Conservation (phyloP, 2,888 invertebrate species). For the Callyntrura sp. region DNA sequence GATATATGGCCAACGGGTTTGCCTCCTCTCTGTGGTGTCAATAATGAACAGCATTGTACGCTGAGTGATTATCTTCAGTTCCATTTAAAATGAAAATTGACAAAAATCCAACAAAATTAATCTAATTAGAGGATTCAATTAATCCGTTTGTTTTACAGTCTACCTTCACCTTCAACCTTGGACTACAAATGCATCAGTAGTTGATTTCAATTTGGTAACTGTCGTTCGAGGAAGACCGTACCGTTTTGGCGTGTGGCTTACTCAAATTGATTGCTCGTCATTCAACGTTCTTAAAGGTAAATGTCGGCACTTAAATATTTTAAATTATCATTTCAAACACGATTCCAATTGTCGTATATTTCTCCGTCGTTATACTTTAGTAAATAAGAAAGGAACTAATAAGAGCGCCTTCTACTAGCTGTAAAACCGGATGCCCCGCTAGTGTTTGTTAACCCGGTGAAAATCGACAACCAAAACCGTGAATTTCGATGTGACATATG, state of each 20-base stretch:
- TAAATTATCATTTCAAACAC: too few relatives aligned
- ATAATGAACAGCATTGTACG: constrained; percentile 83
- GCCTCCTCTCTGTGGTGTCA: constrained; percentile 83
- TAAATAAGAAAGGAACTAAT: too few relatives aligned
- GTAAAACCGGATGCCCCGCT: too few relatives aligned
- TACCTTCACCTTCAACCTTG: constrained; percentile 84
- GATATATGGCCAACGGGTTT: constrained; percentile 83
- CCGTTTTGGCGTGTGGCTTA: constrained; percentile 84
- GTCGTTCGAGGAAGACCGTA: constrained; percentile 81
- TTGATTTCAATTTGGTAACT: constrained; percentile 83
- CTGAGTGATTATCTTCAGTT: not conserved
- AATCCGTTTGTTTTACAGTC: constrained; percentile 76
- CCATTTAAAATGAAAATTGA: not conserved
- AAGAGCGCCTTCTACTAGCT: too few relatives aligned
- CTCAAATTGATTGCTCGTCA: constrained; percentile 84
- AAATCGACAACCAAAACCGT: too few relatives aligned
- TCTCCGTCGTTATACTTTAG: too few relatives aligned
- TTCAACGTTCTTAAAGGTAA: constrained; percentile 83
- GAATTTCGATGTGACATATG: too few relatives aligned
- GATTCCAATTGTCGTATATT: too few relatives aligned
- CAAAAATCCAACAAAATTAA: not conserved
- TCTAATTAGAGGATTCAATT: not conserved
- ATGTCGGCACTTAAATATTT: not conserved
- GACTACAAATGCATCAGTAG: constrained; percentile 78
- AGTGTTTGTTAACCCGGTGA: too few relatives aligned